Conservation (phyloP, 2,888 invertebrate species). For the Sinohyriopsis cumingii region DNA sequence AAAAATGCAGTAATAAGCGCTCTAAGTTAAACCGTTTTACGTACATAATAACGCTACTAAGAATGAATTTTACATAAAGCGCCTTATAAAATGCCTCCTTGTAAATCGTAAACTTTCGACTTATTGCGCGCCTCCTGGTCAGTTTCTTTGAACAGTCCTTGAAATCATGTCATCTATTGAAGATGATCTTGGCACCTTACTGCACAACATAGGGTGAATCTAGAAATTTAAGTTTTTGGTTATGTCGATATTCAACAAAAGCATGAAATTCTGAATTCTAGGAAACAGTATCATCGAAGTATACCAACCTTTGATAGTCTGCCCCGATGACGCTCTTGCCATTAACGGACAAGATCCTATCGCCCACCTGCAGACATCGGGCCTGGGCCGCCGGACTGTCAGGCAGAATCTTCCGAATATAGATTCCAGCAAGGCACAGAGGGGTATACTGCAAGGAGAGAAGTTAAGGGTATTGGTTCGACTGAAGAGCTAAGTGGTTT, state of each 20-base stretch:
- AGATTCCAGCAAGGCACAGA: slow-evolving; percentile 56
- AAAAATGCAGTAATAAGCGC: no score
- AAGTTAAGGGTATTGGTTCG: neutral
- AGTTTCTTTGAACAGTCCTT: no score
- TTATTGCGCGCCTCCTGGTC: no score
- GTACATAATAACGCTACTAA: no score
- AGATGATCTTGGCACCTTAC: no score
- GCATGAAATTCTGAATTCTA: neutral
- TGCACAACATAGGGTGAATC: no score
- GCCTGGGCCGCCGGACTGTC: slow-evolving; percentile 56
- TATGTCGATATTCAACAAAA: neutral
- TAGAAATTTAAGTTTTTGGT: neutral
- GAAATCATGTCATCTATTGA: no score
- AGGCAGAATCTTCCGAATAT: slow-evolving; percentile 57
- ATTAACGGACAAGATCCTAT: slow-evolving; percentile 63
- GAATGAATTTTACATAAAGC: no score
- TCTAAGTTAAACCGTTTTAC: no score
- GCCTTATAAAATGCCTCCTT: no score
- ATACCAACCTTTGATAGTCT: slow-evolving; percentile 58
- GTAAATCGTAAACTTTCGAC: no score
- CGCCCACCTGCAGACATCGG: slow-evolving; percentile 58
- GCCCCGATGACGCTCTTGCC: slow-evolving; percentile 59
- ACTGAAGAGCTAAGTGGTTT: no score
- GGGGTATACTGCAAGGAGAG: slow-evolving; percentile 55
- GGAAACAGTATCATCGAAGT: neutral